Percentiles rank a stretch among this genome's conserved stretches.
These are phyloP conservation scores for Crotalus tigris DNA, from an alignment of 2,113 vertebrate genomes.

Conservation along the genomic window DNA sequence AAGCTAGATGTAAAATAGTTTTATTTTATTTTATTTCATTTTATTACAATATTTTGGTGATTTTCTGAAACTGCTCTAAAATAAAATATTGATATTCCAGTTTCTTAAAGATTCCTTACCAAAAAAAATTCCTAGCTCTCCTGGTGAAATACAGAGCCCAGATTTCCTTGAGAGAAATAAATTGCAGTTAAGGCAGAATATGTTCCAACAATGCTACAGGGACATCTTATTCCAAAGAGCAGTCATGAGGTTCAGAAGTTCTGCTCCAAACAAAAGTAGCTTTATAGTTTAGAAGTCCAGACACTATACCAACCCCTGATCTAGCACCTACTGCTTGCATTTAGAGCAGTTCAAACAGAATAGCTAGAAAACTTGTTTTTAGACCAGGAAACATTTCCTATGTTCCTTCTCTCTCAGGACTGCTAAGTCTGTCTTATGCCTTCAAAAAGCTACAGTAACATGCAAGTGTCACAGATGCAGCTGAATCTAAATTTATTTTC, in stretches of 20 bases:
- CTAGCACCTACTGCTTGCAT: not conserved
- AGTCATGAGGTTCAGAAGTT: not conserved
- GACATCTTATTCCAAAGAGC: not conserved
- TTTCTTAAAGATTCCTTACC: not conserved
- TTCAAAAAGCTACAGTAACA: not conserved
- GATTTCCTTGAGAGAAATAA: not conserved
- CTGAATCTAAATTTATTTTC: conserved; percentile 23
- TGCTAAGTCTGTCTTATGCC: not conserved
- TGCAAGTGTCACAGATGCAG: conserved; percentile 10
- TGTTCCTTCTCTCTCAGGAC: not conserved
- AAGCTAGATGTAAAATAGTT: not conserved
- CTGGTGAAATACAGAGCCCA: not conserved
- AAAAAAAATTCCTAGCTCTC: not conserved
- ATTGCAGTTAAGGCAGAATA: not conserved
- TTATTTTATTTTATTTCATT: not conserved
- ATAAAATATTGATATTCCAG: not conserved
- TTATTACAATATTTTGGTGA: not conserved
- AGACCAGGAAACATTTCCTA: not conserved
- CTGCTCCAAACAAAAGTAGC: not conserved
- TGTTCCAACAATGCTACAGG: not conserved
- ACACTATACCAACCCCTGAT: not conserved
- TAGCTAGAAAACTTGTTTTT: not conserved
- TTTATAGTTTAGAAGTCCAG: not conserved
- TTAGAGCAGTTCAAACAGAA: not conserved
- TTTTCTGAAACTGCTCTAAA: not conserved